Conservation (phyloP, 2,113 vertebrate species). For the Holacanthus passer region DNA sequence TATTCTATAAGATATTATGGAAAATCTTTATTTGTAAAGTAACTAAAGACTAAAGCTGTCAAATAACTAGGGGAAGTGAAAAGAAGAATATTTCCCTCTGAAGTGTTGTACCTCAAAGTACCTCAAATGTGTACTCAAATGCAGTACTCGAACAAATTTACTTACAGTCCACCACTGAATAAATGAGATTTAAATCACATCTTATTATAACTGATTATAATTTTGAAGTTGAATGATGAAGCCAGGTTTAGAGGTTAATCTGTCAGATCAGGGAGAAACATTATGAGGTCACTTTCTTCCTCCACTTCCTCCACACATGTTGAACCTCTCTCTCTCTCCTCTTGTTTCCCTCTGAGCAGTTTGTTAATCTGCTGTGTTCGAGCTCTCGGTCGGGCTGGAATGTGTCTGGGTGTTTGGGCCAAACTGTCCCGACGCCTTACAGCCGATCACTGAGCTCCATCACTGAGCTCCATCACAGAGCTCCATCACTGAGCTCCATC, state of each 20-base stretch:
- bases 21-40: no score
- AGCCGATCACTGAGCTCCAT: conserved; percentile 23
- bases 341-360: conserved; percentile 6
- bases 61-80: no score
- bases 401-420: conserved; percentile 48
- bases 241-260: neutral
- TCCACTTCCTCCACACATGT: neutral
- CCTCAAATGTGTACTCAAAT: no score
- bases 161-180: neutral
- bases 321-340: neutral
- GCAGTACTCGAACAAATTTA: neutral
- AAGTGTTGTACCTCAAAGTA: no score
- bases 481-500: no score
- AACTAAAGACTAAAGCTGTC: no score
- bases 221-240: no score
- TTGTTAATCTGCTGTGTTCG: conserved; percentile 71
- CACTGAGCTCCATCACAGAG: no score
- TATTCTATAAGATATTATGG: neutral
- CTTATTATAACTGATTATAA: no score
- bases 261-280: neutral
- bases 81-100: no score
- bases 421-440: conserved; percentile 36
- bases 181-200: no score
- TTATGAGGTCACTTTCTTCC: conserved; percentile 33
- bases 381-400: conserved; percentile 58